These are phyloP conservation scores for Trichonephila clavata DNA, from an alignment of 1,140 invertebrate genomes.

Conservation along the genomic window DNA sequence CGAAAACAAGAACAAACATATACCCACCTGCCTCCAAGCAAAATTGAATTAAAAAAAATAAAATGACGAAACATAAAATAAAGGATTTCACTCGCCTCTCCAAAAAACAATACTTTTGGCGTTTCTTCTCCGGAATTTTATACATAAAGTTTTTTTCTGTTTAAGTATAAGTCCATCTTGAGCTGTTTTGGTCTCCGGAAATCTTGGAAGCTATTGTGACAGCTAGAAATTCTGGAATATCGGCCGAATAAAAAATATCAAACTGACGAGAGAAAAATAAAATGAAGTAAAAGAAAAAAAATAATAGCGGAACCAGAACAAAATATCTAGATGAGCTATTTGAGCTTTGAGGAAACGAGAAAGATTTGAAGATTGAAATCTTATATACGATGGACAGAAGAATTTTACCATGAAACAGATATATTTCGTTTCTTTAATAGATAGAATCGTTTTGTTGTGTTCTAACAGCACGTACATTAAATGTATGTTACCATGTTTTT, in stretches of 20 bases:
- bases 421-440: constrained; percentile 8
- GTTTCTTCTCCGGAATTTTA: constrained; percentile 40
- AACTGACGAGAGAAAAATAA: constrained; percentile 5
- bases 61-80: constrained; percentile 65
- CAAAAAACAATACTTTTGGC: constrained; percentile 45
- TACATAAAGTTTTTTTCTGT: constrained; percentile 8
- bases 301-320: constrained; percentile 15
- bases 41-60: constrained; percentile 12
- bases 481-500: no score
- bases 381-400: constrained; percentile 44
- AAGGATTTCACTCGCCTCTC: constrained; percentile 37
- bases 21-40: constrained; percentile 28
- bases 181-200: constrained; percentile 65
- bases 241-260: constrained; percentile 48
- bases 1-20: constrained; percentile 17
- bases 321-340: constrained; percentile 75
- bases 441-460: neutral
- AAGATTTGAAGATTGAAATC: constrained; percentile 73
- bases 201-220: constrained; percentile 68
- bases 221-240: constrained; percentile 62
- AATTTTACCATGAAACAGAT: constrained; percentile 29
- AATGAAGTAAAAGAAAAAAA: constrained; percentile 1
- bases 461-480: no score
- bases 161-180: constrained; percentile 63
- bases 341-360: constrained; percentile 68